Evolutionary conservation across 2,797 vertebrate species (phyloP).

Genomic region (Thalassophryne amazonica): DNA sequence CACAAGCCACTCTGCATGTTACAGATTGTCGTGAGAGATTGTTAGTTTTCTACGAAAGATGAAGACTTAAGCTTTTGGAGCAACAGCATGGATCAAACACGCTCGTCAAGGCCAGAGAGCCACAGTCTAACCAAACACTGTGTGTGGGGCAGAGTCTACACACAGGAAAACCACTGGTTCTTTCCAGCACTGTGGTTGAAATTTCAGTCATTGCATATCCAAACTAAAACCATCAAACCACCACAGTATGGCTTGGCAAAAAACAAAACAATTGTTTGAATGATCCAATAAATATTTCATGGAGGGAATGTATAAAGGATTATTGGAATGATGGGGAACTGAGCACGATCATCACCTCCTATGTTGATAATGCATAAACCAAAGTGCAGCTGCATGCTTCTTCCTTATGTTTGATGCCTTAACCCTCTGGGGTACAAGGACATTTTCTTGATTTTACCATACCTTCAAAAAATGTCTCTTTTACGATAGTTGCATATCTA

Average conservation of each 20-base stretch:
- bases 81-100: conserved; percentile 5
- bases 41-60: conserved; percentile 13
- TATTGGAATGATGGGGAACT: too few species aligned
- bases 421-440: too few species aligned
- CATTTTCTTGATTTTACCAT: too few species aligned
- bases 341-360: too few species aligned
- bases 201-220: conserved; percentile 29
- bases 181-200: conserved; percentile 1
- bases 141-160: conserved; percentile 22
- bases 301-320: conserved; percentile 5
- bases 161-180: conserved; percentile 2
- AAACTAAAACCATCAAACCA: conserved; percentile 8
- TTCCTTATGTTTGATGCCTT: too few species aligned
- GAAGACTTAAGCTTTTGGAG: conserved; percentile 18
- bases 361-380: too few species aligned
- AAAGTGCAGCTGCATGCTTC: too few species aligned
- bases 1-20: conserved; percentile 6
- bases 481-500: too few species aligned
- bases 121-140: conserved; percentile 22
- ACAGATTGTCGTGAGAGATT: conserved; percentile 4
- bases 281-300: conserved; percentile 7
- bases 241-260: conserved; percentile 8
- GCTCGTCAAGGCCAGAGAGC: conserved; percentile 15
- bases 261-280: not conserved
- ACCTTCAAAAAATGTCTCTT: too few species aligned